These are phyloP conservation scores for Lycorma delicatula DNA, from an alignment of 1,140 invertebrate genomes.

Conservation along the genomic window DNA sequence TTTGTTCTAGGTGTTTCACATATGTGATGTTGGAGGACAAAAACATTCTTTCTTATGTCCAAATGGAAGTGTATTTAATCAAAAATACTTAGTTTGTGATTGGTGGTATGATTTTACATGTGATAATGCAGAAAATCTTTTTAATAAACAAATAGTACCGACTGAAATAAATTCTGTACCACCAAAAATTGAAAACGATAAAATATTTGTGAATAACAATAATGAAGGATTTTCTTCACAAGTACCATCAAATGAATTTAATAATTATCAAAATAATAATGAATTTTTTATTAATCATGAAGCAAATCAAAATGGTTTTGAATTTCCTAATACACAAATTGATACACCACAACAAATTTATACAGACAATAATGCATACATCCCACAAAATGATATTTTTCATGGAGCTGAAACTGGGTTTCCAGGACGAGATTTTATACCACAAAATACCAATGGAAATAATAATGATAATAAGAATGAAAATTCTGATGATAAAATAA, in stretches of 20 bases:
- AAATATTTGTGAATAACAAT: neutral
- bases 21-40: slow-evolving; percentile 44
- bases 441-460: neutral
- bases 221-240: neutral
- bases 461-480: neutral
- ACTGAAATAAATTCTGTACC: neutral
- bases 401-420: slow-evolving; percentile 12
- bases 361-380: neutral
- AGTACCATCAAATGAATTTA: too few species aligned
- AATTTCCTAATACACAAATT: neutral
- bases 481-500: neutral
- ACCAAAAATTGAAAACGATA: neutral
- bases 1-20: slow-evolving; percentile 65
- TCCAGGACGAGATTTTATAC: neutral
- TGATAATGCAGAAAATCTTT: slow-evolving; percentile 55
- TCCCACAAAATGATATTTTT: slow-evolving; percentile 12
- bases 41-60: slow-evolving; percentile 72
- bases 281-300: neutral
- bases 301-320: too few species aligned
- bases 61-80: slow-evolving; percentile 78
- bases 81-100: slow-evolving; percentile 72
- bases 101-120: slow-evolving; percentile 85
- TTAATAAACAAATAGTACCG: slow-evolving; percentile 45
- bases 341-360: neutral
- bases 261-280: neutral